A percentile compares a stretch with the other conserved stretches of the same genome.
Conservation (phyloP, 2,797 vertebrate genomes). For the Crocodylus rhombifer region DNA sequence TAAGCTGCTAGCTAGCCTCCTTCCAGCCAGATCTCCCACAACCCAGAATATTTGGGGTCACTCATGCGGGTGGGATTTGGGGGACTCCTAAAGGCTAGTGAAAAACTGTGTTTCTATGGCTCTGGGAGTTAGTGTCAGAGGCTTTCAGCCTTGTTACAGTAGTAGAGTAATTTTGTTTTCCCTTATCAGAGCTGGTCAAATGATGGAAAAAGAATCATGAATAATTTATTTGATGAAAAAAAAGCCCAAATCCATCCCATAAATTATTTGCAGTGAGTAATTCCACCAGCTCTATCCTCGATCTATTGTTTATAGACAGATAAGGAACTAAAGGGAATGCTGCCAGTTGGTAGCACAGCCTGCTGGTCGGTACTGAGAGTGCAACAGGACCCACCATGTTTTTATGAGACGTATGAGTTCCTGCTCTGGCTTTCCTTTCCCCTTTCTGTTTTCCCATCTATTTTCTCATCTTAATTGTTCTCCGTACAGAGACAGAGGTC, state of each 20-base stretch:
- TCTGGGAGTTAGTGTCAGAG: neutral
- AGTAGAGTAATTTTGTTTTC: neutral
- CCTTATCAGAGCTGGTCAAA: neutral
- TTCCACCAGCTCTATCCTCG: neutral
- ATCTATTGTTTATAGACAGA: neutral
- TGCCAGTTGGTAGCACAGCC: neutral
- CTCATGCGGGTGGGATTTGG: neutral
- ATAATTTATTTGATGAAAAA: slow-evolving; percentile 33
- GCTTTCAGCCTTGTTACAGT: neutral
- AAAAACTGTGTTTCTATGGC: neutral
- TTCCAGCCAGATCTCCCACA: neutral
- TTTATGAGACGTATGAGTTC: neutral
- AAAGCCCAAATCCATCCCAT: neutral
- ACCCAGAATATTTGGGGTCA: neutral
- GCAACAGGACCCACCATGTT: neutral
- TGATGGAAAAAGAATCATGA: neutral
- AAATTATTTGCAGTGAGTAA: neutral
- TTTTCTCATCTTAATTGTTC: neutral
- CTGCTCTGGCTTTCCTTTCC: neutral
- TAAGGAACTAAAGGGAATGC: neutral
- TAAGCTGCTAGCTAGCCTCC: neutral
- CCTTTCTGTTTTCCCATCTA: neutral
- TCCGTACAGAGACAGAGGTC: rapidly evolving
- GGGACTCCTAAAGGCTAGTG: neutral
- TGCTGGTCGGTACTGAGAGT: neutral